These are phyloP conservation scores for Athene noctua DNA, from an alignment of 2,113 vertebrate genomes.

Conservation along the genomic window DNA sequence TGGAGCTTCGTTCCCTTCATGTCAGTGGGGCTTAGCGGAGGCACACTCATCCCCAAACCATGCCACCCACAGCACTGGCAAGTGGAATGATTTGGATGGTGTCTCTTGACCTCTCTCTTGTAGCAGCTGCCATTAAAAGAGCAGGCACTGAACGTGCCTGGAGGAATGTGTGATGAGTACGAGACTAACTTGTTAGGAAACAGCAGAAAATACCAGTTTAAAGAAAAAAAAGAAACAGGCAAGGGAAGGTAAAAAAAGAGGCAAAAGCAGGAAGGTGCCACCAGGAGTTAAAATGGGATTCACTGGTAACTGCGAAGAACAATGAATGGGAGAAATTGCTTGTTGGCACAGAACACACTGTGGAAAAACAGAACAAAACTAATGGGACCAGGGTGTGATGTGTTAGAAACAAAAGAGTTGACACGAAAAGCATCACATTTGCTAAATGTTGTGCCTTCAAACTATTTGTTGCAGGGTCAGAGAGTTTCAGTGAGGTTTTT, in stretches of 20 bases:
- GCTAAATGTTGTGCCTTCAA: not conserved
- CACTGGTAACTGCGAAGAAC: not conserved
- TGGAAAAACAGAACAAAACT: not conserved
- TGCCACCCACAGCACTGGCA: not conserved
- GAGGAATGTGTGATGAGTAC: not conserved
- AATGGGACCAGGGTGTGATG: not conserved
- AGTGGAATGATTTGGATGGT: not conserved
- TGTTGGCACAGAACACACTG: not conserved
- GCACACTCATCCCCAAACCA: not conserved
- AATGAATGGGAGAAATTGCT: slow-evolving; percentile 15
- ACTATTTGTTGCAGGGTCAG: not conserved
- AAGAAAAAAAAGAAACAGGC: not conserved
- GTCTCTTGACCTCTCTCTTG: not conserved
- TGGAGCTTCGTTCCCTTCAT: not conserved
- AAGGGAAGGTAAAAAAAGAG: not conserved
- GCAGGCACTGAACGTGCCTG: not conserved
- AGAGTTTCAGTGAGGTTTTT: not conserved
- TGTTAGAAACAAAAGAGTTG: not conserved
- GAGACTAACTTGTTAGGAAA: not conserved
- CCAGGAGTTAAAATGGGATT: not conserved
- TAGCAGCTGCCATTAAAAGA: not conserved
- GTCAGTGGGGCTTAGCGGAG: not conserved
- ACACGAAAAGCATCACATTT: not conserved
- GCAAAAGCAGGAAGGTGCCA: not conserved
- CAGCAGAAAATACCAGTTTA: not conserved